Base-by-base conservation (phyloP, 2,113 vertebrate species). In the Sapajus apella region DNA sequence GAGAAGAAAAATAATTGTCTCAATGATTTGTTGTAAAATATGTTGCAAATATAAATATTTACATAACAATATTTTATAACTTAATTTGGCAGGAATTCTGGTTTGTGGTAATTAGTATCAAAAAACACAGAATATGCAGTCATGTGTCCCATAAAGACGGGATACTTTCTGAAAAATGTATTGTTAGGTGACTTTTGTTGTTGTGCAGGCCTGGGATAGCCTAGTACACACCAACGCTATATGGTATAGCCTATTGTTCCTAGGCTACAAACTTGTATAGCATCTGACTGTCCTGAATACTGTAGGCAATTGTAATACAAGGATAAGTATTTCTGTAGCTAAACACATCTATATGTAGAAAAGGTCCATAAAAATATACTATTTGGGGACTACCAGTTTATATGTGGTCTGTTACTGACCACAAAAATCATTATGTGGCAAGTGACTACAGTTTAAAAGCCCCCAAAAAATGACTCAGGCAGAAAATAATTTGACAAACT, bases 1-100 rank as follows among this genome's bases (percentile, higher is more conserved):
- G 50, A 90, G 20, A 91, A 23, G 30, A 70, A 64, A 80, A 75
- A 17, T 84, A 76, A 75, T 88, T 43, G 21, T 66, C 47, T 90
- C 70, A 77, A 94, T 90, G 68, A 23, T 17, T 90, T 86, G 61
- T 43, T 87, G 11, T 92, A 81, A 93, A 93, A 88, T 70, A 58
- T 32, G n/a, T 93, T 64, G 92, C 72, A 94, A 58, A 92, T 94
- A 95, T 97, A 95, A 90, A 70, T 84, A 35, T 64, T 64, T 6
- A 32, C 30, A 2, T 88, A 76, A 75, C 84, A 92, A 90, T 66
- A 79, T 90, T 81, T 96, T 70, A 77, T 97, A 87, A 37, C 81
- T 73, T 96, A 81, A 82, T 80, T 93, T 96, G 72, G 43, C 23
- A 52, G 94, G 82, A 93, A 86, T 43, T 79, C 50, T 89, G 58